Evolutionary conservation across 2,797 vertebrate genomes (phyloP), one percentile per base, ranked within the genome.

Genomic region (Eidolon dupreanum): DNA sequence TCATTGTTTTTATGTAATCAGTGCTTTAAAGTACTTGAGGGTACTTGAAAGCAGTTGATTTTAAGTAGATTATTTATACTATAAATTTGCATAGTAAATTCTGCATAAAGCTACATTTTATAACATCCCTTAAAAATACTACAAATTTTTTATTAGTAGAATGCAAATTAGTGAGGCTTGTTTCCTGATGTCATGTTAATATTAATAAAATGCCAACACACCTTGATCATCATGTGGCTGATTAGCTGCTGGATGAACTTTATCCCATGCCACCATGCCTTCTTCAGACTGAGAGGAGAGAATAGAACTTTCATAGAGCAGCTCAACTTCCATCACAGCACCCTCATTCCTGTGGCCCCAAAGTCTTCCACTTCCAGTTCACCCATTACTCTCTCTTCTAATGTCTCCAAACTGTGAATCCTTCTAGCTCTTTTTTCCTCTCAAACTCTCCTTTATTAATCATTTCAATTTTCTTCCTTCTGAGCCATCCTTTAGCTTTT

Each of bases 1-100:
- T 96, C 78, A 86, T n/a, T 96, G 77, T 96, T 96, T 97, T 90
- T 66, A 92, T 96, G 51, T 82, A 94, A 97, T 92, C 81, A 95
- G 66, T 90, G 79, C 43, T 75, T 90, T 83, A 70, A 96, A 85
- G 20, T 83, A 92, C 87, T 96, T 92, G 41, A 96, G 46, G 51
- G 53, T 66, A 83, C 92, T 97, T 88, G 28, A 96, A 92, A 93
- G 53, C 79, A 77, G 55, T 90, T 92, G 90, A 31, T 88, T 94
- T 97, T 83, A 95, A 95, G 85, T 74, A 74, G 84, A 94, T 93
- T 96, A 97, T 95, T 89, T 94, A 92, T 73, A 71, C 26, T 51
- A 55, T 55, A 89, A 92, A 95, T 96, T 77, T 88, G 57, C 90
- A 88, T n/a, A 90, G 63, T 46, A 17, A 95, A 88, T 90, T 90